Conservation (phyloP, 2,888 invertebrate genomes). For the Steinernema hermaphroditum region DNA sequence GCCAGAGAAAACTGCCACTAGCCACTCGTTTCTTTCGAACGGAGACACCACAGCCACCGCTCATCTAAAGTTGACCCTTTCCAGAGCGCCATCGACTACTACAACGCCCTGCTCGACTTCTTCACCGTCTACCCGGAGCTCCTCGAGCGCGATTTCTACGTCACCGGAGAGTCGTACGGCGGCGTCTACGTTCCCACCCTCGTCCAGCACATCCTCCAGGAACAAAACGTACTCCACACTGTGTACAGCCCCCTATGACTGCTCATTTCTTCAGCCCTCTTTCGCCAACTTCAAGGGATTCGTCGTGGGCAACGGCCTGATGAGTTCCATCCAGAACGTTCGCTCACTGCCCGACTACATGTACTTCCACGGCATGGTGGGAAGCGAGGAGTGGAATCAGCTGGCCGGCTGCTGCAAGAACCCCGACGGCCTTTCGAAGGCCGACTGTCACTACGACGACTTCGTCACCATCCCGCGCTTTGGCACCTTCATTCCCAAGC, state of each 20-base stretch:
- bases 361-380: conserved; percentile 49
- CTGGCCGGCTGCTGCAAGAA: conserved; percentile 22
- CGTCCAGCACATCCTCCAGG: conserved; percentile 9
- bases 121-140: conserved; percentile 68
- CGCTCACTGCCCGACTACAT: conserved; percentile 53
- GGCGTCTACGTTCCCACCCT: conserved; percentile 68
- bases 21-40: no score
- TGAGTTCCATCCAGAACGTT: conserved; percentile 46
- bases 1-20: no score
- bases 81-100: conserved; percentile 68
- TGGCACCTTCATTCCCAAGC: conserved; percentile 6
- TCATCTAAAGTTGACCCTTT: no score
- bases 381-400: conserved; percentile 36
- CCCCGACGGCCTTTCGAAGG: not conserved
- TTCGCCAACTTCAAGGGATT: conserved; percentile 54
- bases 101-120: conserved; percentile 68
- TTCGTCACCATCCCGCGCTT: conserved; percentile 11
- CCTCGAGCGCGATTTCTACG: conserved; percentile 67
- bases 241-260: not conserved
- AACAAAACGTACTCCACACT: conserved; percentile 13
- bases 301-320: conserved; percentile 58
- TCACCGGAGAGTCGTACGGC: conserved; percentile 69
- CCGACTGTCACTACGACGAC: conserved; percentile 28
- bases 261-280: conserved; percentile 40
- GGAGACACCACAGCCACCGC: no score